Percentiles rank a stretch among this genome's conserved stretches.
These are phyloP conservation scores for Cantharis nigra DNA, from an alignment of 2,888 invertebrate species.

Conservation along the genomic window DNA sequence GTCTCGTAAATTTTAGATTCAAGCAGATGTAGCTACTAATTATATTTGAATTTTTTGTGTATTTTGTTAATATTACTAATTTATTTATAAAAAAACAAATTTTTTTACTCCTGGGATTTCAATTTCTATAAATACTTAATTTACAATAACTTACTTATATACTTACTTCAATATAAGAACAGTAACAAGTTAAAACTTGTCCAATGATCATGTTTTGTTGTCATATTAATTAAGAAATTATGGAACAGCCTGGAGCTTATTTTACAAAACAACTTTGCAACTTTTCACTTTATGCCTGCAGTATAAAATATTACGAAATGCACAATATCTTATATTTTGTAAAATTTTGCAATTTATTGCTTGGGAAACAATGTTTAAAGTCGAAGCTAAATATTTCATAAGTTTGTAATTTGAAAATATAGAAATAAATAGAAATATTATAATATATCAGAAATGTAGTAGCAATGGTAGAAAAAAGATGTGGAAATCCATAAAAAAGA, in stretches of 20 bases:
- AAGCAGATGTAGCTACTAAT: constrained; percentile 13
- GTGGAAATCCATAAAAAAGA: no score
- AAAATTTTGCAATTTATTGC: no score
- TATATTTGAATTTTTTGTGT: neutral
- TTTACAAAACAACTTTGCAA: neutral
- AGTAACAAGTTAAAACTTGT: neutral
- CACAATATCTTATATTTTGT: no score
- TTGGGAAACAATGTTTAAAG: no score
- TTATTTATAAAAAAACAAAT: neutral
- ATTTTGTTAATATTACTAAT: neutral
- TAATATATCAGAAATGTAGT: no score
- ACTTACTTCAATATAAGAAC: no score
- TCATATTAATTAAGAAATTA: neutral
- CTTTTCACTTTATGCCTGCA: neutral
- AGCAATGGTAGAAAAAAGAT: no score
- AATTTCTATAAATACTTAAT: neutral
- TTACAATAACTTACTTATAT: no score
- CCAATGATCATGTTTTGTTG: neutral
- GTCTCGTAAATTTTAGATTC: constrained; percentile 16
- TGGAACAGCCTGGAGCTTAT: neutral
- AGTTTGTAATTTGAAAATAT: no score
- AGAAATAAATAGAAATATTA: no score
- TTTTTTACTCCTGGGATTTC: neutral
- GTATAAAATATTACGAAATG: neutral
- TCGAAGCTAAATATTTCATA: no score